phyloP scores from a whole-genome alignment of 1,140 invertebrate species.

The Drosophila bocqueti region DNA sequence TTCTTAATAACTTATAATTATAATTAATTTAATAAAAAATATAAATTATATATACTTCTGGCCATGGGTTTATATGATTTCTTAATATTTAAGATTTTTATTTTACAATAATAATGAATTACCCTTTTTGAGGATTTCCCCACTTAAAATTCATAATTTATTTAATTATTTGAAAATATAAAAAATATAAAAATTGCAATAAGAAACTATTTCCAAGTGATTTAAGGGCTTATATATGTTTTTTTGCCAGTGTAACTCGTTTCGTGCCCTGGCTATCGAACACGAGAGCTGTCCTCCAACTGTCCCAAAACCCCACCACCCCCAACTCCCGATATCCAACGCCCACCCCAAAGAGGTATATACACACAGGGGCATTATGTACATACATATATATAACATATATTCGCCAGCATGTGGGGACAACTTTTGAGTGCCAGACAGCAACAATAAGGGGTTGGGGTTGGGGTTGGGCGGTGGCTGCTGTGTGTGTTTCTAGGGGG shows the following conservation, averaged over 20 bases:
- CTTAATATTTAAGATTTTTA: too few species aligned
- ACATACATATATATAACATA: slow-evolving; percentile 1
- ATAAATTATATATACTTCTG: too few species aligned
- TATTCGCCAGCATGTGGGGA: slow-evolving; percentile 42
- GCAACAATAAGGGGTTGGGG: slow-evolving; percentile 51
- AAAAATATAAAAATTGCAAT: too few species aligned
- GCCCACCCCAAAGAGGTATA: not conserved
- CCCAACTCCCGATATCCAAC: not conserved
- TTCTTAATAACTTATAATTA: too few species aligned
- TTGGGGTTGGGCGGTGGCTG: not conserved
- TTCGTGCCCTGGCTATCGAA: slow-evolving; percentile 46
- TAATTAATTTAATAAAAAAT: too few species aligned
- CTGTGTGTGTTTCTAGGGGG: not conserved
- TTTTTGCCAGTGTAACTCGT: slow-evolving; percentile 3
- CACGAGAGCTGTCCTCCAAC: slow-evolving; percentile 52
- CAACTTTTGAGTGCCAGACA: slow-evolving; percentile 78
- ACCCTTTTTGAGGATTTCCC: too few species aligned
- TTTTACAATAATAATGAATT: too few species aligned
- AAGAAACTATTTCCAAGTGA: too few species aligned
- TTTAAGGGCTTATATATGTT: too few species aligned
- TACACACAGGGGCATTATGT: slow-evolving; percentile 19
- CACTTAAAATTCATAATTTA: too few species aligned
- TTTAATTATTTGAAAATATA: too few species aligned
- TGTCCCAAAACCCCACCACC: slow-evolving; percentile 27
- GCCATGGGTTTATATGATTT: too few species aligned